phyloP scores from a whole-genome alignment of 2,797 vertebrate genomes.

The Glyptemys insculpta region DNA sequence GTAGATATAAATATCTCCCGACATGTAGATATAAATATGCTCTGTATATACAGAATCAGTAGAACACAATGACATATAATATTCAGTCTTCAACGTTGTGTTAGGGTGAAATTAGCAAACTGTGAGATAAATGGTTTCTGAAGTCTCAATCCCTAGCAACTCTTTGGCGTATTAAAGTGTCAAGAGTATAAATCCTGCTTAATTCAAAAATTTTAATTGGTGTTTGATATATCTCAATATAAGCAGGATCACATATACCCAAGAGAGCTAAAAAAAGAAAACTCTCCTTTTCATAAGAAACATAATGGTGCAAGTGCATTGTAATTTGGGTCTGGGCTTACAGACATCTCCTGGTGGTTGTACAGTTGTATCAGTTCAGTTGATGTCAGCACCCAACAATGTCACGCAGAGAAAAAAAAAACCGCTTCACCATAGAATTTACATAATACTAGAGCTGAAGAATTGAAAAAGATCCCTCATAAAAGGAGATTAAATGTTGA shows the following conservation, averaged over 20 bases:
- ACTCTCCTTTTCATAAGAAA: background rate
- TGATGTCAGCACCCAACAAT: background rate
- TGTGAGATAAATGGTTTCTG: background rate
- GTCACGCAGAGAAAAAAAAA: background rate
- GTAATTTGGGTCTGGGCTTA: background rate
- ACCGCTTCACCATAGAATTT: background rate
- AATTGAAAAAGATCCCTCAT: background rate
- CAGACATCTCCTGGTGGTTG: background rate
- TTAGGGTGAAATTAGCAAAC: background rate
- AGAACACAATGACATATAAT: background rate
- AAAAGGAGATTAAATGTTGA: constrained; percentile 13
- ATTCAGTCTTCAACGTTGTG: background rate
- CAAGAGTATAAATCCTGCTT: background rate
- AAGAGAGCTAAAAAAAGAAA: background rate
- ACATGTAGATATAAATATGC: background rate
- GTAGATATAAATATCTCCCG: background rate
- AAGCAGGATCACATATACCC: background rate
- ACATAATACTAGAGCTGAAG: background rate
- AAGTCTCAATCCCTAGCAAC: background rate
- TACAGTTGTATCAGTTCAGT: background rate
- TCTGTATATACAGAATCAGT: fast-evolving
- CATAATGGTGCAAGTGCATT: fast-evolving
- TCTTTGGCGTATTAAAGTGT: background rate
- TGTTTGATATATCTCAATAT: background rate
- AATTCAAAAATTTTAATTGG: background rate